Conservation (phyloP, 2,888 invertebrate species). For the Ligdia adustata region DNA sequence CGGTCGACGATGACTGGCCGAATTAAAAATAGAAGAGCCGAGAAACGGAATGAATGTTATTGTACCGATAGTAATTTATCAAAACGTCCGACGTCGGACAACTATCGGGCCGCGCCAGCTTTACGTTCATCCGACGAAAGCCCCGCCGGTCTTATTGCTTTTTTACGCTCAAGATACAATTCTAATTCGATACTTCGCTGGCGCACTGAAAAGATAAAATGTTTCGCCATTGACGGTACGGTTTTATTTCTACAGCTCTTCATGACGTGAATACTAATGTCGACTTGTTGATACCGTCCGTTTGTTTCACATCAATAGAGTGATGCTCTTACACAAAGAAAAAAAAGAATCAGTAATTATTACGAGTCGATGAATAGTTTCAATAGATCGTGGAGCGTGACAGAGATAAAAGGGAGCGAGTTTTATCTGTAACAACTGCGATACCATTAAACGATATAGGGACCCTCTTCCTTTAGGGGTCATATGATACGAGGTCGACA, state of each 20-base stretch:
- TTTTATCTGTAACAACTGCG: constrained; percentile 58
- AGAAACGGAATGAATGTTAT: constrained; percentile 66
- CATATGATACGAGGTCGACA: constrained; percentile 67
- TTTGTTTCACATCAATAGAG: constrained; percentile 48
- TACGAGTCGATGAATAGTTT: constrained; percentile 49
- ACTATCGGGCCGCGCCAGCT: constrained; percentile 47
- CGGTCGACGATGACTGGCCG: constrained; percentile 64
- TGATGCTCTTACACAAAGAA: too few species aligned
- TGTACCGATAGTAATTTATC: constrained; percentile 75
- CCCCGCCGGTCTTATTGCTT: constrained; percentile 55
- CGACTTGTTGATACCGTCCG: constrained; percentile 43
- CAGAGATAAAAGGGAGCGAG: constrained; percentile 62
- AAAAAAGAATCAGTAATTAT: constrained; percentile 31
- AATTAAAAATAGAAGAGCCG: constrained; percentile 64
- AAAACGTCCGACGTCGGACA: constrained; percentile 61
- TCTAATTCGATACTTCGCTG: constrained; percentile 57
- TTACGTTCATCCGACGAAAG: constrained; percentile 58
- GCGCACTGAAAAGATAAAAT: constrained; percentile 48
- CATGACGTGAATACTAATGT: constrained; percentile 54
- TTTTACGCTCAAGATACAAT: constrained; percentile 59
- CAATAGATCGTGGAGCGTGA: constrained; percentile 63
- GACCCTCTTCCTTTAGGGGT: constrained; percentile 71
- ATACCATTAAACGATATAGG: constrained; percentile 69
- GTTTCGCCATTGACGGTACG: constrained; percentile 57
- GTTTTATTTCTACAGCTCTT: constrained; percentile 46